These are phyloP conservation scores for Arizona elegans DNA, from an alignment of 2,113 vertebrate genomes.

Conservation along the genomic window DNA sequence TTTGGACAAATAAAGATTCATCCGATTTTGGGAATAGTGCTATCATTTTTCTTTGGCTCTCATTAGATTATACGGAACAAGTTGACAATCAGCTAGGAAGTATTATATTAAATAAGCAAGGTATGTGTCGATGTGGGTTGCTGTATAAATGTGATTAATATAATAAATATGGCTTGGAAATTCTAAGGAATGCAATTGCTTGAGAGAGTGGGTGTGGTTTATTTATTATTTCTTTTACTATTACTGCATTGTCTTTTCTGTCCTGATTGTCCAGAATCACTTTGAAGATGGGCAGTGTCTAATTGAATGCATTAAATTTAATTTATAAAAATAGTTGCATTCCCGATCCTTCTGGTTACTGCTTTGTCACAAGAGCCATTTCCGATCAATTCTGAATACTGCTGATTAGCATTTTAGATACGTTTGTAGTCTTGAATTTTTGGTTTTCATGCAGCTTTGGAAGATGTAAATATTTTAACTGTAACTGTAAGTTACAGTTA, in stretches of 20 bases:
- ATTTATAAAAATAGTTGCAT: neutral
- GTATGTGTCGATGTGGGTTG: conserved; percentile 62
- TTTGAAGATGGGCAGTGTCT: neutral
- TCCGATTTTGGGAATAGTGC: conserved; percentile 45
- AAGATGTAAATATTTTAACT: neutral
- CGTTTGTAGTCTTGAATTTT: neutral
- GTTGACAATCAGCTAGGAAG: conserved; percentile 66
- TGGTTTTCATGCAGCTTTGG: neutral
- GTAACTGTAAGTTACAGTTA: too few species aligned
- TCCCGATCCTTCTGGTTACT: neutral
- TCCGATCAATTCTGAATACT: neutral
- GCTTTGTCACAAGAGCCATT: neutral
- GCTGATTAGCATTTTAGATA: neutral
- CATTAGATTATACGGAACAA: conserved; percentile 69
- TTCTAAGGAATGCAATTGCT: neutral
- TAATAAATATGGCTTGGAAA: neutral
- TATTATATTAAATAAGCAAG: conserved; percentile 53
- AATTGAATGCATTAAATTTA: neutral
- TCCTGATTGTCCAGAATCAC: neutral
- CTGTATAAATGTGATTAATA: neutral
- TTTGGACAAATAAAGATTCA: conserved; percentile 62
- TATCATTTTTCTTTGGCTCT: conserved; percentile 79
- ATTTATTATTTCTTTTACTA: neutral
- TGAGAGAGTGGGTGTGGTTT: neutral
- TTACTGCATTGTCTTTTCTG: neutral